These are phyloP conservation scores for Dicrostonyx torquatus DNA, from an alignment of 2,797 vertebrate genomes.

Conservation along the genomic window DNA sequence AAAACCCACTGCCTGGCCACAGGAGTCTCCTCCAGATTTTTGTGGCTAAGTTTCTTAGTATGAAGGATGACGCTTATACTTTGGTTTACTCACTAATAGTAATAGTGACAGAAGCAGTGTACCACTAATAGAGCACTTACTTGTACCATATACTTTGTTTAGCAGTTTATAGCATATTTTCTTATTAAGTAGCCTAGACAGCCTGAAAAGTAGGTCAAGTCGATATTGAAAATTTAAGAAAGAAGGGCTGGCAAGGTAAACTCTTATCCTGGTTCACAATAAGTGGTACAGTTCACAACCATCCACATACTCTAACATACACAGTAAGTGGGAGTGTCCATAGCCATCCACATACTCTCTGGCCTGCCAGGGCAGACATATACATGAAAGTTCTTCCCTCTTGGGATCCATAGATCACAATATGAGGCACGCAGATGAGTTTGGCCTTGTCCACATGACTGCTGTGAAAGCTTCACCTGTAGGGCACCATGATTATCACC, in stretches of 20 bases:
- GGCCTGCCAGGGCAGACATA: not conserved
- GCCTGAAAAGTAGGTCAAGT: constrained; percentile 14
- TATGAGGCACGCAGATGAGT: not conserved
- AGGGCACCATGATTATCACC: not conserved
- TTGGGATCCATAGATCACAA: not conserved
- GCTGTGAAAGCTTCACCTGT: not conserved
- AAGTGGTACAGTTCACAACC: not conserved
- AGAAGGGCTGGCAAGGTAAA: not conserved
- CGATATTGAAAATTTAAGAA: constrained; percentile 9
- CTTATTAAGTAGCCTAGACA: constrained; percentile 21
- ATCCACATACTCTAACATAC: not conserved
- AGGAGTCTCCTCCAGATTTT: constrained; percentile 62
- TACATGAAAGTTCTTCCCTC: not conserved
- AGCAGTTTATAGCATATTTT: constrained; percentile 41
- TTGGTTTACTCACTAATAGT: constrained; percentile 45
- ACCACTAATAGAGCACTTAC: not conserved
- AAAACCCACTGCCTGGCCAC: constrained; percentile 63
- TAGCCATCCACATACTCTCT: not conserved
- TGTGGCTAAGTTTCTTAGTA: constrained; percentile 64
- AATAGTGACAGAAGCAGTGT: constrained; percentile 54
- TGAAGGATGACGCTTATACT: constrained; percentile 56
- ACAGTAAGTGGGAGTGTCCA: not conserved
- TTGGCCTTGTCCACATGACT: not conserved
- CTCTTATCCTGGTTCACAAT: not conserved
- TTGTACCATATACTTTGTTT: constrained; percentile 53